Base-by-base conservation (phyloP, 2,888 invertebrate species). In the Papilio gigon region DNA sequence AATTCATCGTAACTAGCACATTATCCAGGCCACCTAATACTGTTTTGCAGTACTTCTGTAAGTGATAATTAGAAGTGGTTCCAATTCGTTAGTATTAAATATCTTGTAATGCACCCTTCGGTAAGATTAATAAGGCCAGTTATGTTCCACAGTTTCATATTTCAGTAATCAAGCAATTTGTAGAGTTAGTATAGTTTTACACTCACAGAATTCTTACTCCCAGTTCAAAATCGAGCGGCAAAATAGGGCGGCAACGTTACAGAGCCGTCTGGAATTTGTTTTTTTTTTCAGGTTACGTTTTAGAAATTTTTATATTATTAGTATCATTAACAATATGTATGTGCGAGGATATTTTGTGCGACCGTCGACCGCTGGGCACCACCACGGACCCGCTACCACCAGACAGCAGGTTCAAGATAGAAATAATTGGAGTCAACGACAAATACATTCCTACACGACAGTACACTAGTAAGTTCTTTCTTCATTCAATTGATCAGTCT, bases 341-440 rank as follows among this genome's bases (percentile, higher is more conserved):
- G n/a, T 75, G 79, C 70, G 70, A 76, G 6, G 74, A 80, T 17
- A 81, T 82, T 2, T 72, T 76, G 1, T 90, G 91, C 70, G 83
- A 89, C 63, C 81, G 84, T 2, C 78, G 83, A 6, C 90, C 90
- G 0, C 74, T 90, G 9, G 86, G 84, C 1, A 83, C 85, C 0
- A 84, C 81, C 61, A 85, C 85, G 0, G 82, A 80, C 0, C 80
- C 91, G 0, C 71, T 92, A 5, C 85, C 87, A 0, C 87, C 91
- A 0, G 90, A 92, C 71, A 85, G 88, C 72, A 79, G 86, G 17
- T 92, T 89, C 66, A 76, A 81, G 20, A 77, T 92, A 25, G 87
- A 89, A 40, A 84, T 92, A 17, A 78, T 80, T 1, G 82, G 78
- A 2, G 72, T 77, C 8, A 75, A 76, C n/a, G 76, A 78, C 2